Evolutionary conservation across 2,888 invertebrate species (phyloP), one percentile per base, ranked within the genome.

Genomic region (Ophraella communa): DNA sequence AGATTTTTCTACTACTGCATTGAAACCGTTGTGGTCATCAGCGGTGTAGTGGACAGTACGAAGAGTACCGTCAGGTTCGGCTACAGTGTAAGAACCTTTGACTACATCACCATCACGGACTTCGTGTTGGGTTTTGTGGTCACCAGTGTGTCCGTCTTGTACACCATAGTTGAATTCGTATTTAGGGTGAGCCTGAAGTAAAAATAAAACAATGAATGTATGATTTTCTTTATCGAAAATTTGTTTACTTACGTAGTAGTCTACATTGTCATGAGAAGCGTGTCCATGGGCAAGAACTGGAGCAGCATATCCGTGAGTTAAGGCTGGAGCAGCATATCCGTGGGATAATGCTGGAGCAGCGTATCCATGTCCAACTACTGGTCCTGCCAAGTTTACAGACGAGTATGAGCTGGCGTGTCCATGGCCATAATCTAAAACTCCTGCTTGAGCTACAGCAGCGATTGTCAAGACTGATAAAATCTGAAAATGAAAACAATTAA

Each of bases 91-190:
- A 20, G 67, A 72, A 4, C 85, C 86, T 70, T 85, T 84, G 20
- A 85, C 85, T 18, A 78, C 81, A 74, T 85, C 86, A 27, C 86
- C 86, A 69, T 86, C 85, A 53, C 87, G 81, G 62, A 83, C 83
- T 74, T 87, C 87, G 61, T 86, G 85, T 70, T 78, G 78, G 49
- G 71, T 66, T 56, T 78, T 78, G 65, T 74, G 73, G 74, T 87
- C 87, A 11, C 87, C 87, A 3, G 85, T 86, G 76, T 87, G 86
- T 74, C 85, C 85, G 75, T 87, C 87, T 66, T 86, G 84, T 23
- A 87, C 87, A 47, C 87, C 87, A 70, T 87, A 87, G 74, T 72
- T 72, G 69, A 68, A 76, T 85, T 86, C 82, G 76, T 87, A 87
- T 77, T 87, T 87, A 44, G 89, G 88, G 73, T 88, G 88, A 21